A percentile compares a stretch with the other conserved stretches of the same genome.
These are phyloP conservation scores for Drosophila parthenogenetica DNA, from an alignment of 2,888 invertebrate species.

Conservation along the genomic window DNA sequence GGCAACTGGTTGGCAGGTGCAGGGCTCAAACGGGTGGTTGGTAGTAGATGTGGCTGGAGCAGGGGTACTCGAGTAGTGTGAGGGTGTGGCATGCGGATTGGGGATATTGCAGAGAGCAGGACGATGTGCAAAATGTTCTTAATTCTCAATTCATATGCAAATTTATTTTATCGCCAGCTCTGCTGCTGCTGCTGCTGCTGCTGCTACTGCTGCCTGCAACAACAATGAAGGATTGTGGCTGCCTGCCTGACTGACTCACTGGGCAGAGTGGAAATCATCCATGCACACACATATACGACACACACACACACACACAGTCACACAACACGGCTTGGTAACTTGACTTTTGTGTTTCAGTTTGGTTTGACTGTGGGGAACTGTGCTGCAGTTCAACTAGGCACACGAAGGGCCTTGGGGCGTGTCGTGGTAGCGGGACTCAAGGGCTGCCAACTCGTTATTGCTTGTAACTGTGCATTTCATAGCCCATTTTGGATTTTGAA, in stretches of 20 bases:
- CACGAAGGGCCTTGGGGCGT: background rate
- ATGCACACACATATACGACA: constrained; percentile 28
- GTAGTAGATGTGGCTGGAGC: background rate
- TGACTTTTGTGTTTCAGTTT: constrained; percentile 62
- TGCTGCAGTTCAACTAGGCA: constrained; percentile 13
- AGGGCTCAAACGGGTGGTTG: constrained; percentile 5
- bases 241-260: constrained; percentile 60
- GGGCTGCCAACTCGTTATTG: constrained; percentile 63
- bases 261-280: constrained; percentile 44
- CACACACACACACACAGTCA: constrained; percentile 21
- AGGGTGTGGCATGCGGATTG: background rate
- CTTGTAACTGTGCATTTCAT: constrained; percentile 76
- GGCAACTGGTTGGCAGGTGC: constrained; percentile 60
- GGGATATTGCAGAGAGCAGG: constrained; percentile 38
- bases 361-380: constrained; percentile 38
- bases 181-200: constrained; percentile 61
- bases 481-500: constrained; percentile 46
- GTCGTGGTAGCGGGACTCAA: background rate
- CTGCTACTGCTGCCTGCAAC: constrained; percentile 69
- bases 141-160: constrained; percentile 85
- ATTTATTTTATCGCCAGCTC: constrained; percentile 84
- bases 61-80: background rate
- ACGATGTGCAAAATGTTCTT: constrained; percentile 84
- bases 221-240: constrained; percentile 72
- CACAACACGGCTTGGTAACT: constrained; percentile 39